Conservation (phyloP, 2,113 vertebrate genomes). For the Erythrocercus mccallii region DNA sequence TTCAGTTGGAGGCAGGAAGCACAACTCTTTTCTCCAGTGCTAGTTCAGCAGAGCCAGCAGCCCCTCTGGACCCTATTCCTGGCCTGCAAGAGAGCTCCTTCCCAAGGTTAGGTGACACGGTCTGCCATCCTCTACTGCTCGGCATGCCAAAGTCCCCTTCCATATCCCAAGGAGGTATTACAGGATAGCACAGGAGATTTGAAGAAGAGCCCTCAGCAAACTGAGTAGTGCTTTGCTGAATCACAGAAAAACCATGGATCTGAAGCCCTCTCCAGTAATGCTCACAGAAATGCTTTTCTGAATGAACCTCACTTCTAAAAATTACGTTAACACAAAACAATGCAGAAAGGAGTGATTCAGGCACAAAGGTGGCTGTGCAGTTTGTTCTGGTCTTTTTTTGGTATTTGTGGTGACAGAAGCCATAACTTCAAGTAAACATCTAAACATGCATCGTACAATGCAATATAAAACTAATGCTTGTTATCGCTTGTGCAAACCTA, state of each 20-base stretch:
- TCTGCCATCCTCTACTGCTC: background rate
- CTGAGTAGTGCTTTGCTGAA: background rate
- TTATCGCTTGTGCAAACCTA: conserved; percentile 15
- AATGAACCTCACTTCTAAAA: background rate
- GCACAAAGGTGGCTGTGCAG: conserved; percentile 32
- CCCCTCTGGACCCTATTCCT: background rate
- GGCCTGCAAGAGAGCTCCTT: background rate
- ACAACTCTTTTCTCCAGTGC: background rate
- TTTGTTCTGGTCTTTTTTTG: conserved; percentile 22
- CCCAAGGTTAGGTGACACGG: background rate
- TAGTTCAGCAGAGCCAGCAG: background rate
- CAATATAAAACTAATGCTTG: background rate
- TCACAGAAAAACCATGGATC: rapidly evolving
- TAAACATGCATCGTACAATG: conserved; percentile 23
- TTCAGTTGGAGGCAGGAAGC: background rate
- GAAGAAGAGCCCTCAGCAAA: background rate
- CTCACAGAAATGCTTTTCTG: background rate
- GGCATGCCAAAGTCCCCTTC: background rate
- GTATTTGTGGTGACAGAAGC: conserved; percentile 29
- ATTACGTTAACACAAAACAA: background rate
- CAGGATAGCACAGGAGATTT: background rate
- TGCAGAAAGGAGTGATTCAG: conserved; percentile 12
- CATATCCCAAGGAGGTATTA: background rate
- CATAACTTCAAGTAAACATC: conserved; percentile 31
- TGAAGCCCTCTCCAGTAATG: background rate